A percentile compares a stretch with the other conserved stretches of the same genome.
Conservation (phyloP, 2,113 vertebrate genomes). For the Crotalus tigris region DNA sequence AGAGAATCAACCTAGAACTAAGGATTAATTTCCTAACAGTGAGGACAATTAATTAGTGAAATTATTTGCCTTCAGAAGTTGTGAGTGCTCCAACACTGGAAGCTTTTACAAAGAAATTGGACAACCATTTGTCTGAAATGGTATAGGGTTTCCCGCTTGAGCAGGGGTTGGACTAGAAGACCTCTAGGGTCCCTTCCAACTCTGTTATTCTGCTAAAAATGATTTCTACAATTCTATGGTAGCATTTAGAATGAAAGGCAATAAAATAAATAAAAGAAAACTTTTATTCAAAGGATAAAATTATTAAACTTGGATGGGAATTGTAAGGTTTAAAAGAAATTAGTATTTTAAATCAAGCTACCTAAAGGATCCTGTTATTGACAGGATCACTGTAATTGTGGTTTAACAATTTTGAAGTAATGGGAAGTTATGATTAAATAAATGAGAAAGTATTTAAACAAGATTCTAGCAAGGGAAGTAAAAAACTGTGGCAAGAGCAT, state of each 20-base stretch:
- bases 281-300: background rate
- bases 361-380: background rate
- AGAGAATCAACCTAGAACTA: too few relatives aligned
- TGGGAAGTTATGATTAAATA: background rate
- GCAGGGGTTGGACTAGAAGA: background rate
- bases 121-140: background rate
- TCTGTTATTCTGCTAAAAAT: background rate
- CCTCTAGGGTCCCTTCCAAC: background rate
- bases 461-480: background rate
- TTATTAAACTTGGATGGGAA: background rate
- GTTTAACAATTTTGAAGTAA: background rate
- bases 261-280: background rate
- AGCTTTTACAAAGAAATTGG: background rate
- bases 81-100: background rate
- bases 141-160: background rate
- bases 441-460: background rate
- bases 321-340: background rate
- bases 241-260: background rate
- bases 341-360: background rate
- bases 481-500: background rate
- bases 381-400: background rate
- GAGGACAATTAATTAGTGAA: too few relatives aligned
- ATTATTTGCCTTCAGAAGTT: background rate
- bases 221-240: background rate
- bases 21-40: too few relatives aligned